These are phyloP conservation scores for Phortica variegata DNA, from an alignment of 1,140 invertebrate genomes.

Conservation along the genomic window DNA sequence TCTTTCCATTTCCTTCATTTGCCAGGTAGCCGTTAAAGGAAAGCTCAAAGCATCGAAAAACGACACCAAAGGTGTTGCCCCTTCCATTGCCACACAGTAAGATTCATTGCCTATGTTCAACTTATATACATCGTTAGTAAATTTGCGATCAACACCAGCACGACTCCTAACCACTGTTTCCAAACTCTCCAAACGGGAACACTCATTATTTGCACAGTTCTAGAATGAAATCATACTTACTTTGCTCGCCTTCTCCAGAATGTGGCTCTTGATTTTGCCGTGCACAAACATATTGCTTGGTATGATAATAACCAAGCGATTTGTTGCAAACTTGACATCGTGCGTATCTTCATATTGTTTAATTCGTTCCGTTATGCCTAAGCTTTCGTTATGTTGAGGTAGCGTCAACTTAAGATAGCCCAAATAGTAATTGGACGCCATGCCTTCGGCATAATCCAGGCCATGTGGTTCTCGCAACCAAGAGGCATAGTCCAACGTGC, in stretches of 20 bases:
- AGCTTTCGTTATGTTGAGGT: conserved; percentile 58
- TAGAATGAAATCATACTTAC: conserved; percentile 9
- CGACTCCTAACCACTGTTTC: conserved; percentile 58
- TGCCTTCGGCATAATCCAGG: conserved; percentile 65
- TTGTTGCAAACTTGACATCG: conserved; percentile 60
- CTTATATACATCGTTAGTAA: conserved; percentile 66
- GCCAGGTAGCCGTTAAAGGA: conserved; percentile 26
- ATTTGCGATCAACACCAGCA: conserved; percentile 64
- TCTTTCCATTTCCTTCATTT: conserved; percentile 41
- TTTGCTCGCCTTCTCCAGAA: conserved; percentile 24
- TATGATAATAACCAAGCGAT: conserved; percentile 67
- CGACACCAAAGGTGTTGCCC: conserved; percentile 67
- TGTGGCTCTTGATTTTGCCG: conserved; percentile 22
- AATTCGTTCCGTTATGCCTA: conserved; percentile 60
- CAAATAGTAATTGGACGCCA: conserved; percentile 69
- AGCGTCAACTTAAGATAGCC: conserved; percentile 66
- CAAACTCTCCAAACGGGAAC: conserved; percentile 55
- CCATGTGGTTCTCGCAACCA: conserved; percentile 44
- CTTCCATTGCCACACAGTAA: conserved; percentile 64
- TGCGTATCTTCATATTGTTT: conserved; percentile 60
- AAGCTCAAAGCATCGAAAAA: conserved; percentile 60
- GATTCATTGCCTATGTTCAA: conserved; percentile 49
- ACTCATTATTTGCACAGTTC: not conserved
- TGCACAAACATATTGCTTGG: conserved; percentile 61
- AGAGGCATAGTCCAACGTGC: conserved; percentile 25